phyloP scores from a whole-genome alignment of 2,797 vertebrate species.

The Hoplostethus mediterraneus region DNA sequence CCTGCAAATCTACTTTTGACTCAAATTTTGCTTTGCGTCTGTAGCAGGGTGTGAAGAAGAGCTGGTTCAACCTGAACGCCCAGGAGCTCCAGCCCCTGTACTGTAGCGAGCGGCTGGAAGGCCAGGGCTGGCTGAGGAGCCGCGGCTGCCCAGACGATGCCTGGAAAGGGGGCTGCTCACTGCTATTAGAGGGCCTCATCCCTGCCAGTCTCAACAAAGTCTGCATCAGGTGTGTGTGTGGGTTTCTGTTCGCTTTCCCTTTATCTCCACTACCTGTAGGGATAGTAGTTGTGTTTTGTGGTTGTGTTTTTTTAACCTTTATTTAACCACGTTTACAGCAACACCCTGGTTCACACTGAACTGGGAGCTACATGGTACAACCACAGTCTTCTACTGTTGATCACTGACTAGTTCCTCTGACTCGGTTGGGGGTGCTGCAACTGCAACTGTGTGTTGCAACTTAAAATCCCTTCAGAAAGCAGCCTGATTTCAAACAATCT shows the following conservation, averaged over 20 bases:
- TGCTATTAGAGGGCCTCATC: slow-evolving; percentile 88
- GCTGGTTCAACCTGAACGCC: slow-evolving; percentile 90
- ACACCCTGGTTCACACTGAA: no score
- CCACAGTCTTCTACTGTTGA: no score
- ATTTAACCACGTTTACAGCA: no score
- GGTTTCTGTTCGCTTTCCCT: not conserved
- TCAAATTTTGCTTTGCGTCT: not conserved
- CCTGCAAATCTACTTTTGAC: no score
- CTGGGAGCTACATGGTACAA: no score
- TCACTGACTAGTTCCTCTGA: no score
- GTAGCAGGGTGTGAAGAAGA: slow-evolving; percentile 82
- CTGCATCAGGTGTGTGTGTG: slow-evolving; percentile 81
- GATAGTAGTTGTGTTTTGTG: not conserved
- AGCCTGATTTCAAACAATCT: no score
- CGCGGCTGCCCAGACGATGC: slow-evolving; percentile 87
- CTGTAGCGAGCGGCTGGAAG: slow-evolving; percentile 41
- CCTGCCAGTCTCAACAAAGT: slow-evolving; percentile 64
- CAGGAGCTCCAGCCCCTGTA: slow-evolving; percentile 93
- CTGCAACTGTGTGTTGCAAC: no score
- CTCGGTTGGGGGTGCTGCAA: no score
- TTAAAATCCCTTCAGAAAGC: no score
- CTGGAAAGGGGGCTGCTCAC: slow-evolving; percentile 91
- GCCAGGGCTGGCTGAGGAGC: slow-evolving; percentile 81
- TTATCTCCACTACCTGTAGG: not conserved
- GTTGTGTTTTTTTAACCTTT: no score